Evolutionary conservation across 30 jellyfish, hydroid and myxozoan genomes (phyloP).

Genomic region (Catostylus mosaicus): DNA sequence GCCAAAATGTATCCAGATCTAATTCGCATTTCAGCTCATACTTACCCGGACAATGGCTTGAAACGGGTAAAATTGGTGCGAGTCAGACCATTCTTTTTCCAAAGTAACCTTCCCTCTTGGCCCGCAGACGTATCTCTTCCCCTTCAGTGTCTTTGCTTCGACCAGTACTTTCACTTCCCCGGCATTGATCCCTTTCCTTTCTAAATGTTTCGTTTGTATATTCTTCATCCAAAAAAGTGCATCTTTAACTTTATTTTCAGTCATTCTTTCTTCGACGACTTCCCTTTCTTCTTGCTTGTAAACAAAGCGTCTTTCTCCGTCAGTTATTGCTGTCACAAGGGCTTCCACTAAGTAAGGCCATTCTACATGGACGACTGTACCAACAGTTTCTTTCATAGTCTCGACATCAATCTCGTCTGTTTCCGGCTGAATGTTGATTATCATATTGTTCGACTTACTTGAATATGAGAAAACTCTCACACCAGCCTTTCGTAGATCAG

Average conservation of each 20-base stretch:
- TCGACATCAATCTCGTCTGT: conserved; percentile 58
- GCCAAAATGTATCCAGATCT: no score
- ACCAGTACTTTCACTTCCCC: conserved; percentile 85
- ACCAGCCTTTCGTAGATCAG: conserved; percentile 79
- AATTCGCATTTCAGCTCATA: no score
- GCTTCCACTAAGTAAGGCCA: conserved; percentile 98
- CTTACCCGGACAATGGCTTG: conserved; percentile 85
- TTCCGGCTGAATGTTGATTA: conserved; percentile 37
- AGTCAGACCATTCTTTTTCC: conserved; percentile 83
- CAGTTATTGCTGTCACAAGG: conserved; percentile 62
- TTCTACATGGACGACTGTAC: conserved; percentile 80
- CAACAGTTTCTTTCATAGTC: conserved; percentile 50
- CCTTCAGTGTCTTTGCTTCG: conserved; percentile 86
- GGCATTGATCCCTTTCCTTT: conserved; percentile 74
- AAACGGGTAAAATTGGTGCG: conserved; percentile 57
- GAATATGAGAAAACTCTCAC: conserved; percentile 80
- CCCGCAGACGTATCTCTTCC: conserved; percentile 76
- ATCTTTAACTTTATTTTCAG: conserved; percentile 19
- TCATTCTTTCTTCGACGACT: conserved; percentile 39
- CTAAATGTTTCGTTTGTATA: conserved; percentile 23
- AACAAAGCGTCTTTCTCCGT: conserved; percentile 47
- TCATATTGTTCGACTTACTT: conserved; percentile 78
- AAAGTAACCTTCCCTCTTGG: conserved; percentile 68
- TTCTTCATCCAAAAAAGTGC: conserved; percentile 48
- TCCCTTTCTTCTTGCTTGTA: conserved; percentile 31